phyloP scores from a whole-genome alignment of 2,797 vertebrate genomes.

The Lophotriccus pileatus region DNA sequence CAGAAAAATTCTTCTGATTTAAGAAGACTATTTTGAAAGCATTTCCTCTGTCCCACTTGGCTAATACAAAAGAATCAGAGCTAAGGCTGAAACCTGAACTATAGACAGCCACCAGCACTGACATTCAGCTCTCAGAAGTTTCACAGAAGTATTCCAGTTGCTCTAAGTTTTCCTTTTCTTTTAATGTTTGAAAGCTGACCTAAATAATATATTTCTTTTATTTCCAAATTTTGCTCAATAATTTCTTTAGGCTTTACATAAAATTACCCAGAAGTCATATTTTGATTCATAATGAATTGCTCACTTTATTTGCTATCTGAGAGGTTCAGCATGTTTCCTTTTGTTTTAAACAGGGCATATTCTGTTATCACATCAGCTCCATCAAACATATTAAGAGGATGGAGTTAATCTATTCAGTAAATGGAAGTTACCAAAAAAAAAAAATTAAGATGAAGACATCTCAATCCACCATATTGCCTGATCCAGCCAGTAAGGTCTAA shows the following conservation, averaged over 20 bases:
- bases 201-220: not conserved
- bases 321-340: not conserved
- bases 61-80: not conserved
- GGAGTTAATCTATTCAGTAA: not conserved
- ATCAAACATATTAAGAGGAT: not conserved
- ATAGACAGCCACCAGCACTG: not conserved
- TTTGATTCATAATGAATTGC: not conserved
- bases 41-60: not conserved
- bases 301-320: not conserved
- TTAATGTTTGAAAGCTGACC: not conserved
- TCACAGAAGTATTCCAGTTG: not conserved
- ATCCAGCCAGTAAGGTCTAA: not conserved
- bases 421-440: not conserved
- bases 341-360: not conserved
- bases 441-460: not conserved
- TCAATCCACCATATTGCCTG: accelerated
- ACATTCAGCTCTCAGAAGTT: not conserved
- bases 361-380: not conserved
- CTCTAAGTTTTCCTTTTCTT: not conserved
- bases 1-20: not conserved
- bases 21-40: not conserved
- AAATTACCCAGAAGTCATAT: not conserved
- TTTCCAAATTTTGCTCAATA: not conserved
- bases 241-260: not conserved
- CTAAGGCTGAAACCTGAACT: not conserved